phyloP scores from a whole-genome alignment of 2,797 vertebrate genomes.

The Bufotes viridis region DNA sequence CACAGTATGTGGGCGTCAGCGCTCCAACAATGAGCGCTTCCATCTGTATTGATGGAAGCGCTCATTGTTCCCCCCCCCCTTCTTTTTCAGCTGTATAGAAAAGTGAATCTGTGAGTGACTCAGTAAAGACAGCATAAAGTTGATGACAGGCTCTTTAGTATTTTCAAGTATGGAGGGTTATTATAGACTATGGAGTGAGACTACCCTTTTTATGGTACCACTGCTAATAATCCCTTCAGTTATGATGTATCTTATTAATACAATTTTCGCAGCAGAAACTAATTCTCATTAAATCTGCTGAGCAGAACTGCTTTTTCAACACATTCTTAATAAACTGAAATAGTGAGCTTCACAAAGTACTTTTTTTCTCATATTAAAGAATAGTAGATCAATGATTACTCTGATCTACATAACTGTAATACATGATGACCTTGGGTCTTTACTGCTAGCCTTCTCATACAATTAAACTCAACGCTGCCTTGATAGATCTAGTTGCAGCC shows the following conservation, averaged over 20 bases:
- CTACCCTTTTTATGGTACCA: background rate
- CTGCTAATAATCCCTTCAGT: background rate
- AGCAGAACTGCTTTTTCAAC: background rate
- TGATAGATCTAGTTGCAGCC: conserved; percentile 12
- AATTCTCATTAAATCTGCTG: conserved; percentile 4
- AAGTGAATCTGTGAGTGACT: no score
- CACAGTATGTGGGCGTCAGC: no score
- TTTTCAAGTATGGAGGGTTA: no score
- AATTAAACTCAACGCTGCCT: conserved; percentile 29
- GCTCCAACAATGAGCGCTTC: no score
- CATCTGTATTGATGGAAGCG: no score
- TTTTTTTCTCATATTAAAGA: conserved; percentile 19
- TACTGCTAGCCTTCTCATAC: conserved; percentile 25
- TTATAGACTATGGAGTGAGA: no score
- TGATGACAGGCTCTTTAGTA: no score
- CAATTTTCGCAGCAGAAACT: background rate
- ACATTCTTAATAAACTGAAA: conserved; percentile 3
- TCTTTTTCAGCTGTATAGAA: no score
- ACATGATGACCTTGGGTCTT: conserved; percentile 36
- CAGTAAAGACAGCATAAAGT: no score
- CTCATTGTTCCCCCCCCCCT: no score
- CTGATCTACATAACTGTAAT: conserved; percentile 16
- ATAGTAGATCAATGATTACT: conserved; percentile 30
- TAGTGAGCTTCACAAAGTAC: background rate
- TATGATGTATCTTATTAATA: background rate